Base-by-base conservation (phyloP, 2,888 invertebrate genomes). In the Phyllotreta cruciferae region DNA sequence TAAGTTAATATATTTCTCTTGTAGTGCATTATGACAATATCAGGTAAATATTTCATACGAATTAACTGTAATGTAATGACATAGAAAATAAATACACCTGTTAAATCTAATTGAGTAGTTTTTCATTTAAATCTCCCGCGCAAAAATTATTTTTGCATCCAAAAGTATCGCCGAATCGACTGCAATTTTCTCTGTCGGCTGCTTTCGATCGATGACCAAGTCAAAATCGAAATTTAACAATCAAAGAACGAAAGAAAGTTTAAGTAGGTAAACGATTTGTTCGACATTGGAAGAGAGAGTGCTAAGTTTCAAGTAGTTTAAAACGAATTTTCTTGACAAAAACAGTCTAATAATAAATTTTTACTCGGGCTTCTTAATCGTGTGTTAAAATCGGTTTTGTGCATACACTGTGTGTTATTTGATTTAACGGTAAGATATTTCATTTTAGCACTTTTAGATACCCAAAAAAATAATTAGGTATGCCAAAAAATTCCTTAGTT, bases 251-350 rank as follows among this genome's bases (percentile, higher is more conserved):
- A 53, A 63, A 62, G 66, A 68, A 68, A 66, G 67, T 64, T 52
- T 36, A 53, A 13, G 41, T 50, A 13, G 14, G 61, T 38, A 65
- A 66, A 42, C 39, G 36, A 60, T 56, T 55, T 52, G 36, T 56
- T 56, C 63, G 61, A 64, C 64, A 66, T 64, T 64, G 64, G 24
- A 41, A 64, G 66, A 68, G 68, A 67, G 63, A 67, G 67, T 67
- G 55, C 14, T 44, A 44, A 36, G 9, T 41, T 42, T 9, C n/a
- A 37, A 66, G 39, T 45, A 62, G 66, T 64, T 56, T 62, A 45
- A 45, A 62, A 62, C 60, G 56, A 56, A 62, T 56, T 62, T 45
- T 13, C 36, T 44, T 10, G 2, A 13, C 8, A 56, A 56, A 49
- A 3, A 6, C n/a, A 49, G 49, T 24, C 14, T 13, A 36, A 1